A percentile compares a stretch with the other conserved stretches of the same genome.
Evolutionary conservation across 2,113 vertebrate genomes (phyloP).

Genomic region (Sciurus niger): DNA sequence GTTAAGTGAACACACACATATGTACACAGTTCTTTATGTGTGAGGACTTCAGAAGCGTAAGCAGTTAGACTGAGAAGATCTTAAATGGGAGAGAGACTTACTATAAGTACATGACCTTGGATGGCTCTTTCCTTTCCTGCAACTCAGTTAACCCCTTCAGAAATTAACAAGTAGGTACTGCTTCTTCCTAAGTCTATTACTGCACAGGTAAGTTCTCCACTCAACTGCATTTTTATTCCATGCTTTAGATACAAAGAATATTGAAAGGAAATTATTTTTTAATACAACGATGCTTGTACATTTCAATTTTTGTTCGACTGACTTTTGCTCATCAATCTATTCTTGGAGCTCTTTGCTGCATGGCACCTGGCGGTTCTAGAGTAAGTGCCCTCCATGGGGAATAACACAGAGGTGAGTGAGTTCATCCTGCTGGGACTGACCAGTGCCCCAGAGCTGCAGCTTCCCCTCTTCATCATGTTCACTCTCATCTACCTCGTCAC

Average conservation of each 20-base stretch:
- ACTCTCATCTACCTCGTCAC: neutral
- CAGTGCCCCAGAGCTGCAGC: neutral
- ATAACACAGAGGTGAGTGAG: neutral
- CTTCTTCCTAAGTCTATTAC: neutral
- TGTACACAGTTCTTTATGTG: neutral
- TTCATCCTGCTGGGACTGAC: constrained; percentile 58
- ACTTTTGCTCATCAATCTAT: neutral
- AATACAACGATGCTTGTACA: neutral
- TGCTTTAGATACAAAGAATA: neutral
- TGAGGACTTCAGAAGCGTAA: neutral
- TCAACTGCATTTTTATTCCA: neutral
- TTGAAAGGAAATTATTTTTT: neutral
- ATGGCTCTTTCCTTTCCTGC: neutral
- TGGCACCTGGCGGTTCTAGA: neutral
- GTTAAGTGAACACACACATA: neutral
- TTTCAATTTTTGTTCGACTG: neutral
- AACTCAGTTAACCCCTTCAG: neutral
- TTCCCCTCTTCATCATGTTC: neutral
- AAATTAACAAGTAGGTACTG: neutral
- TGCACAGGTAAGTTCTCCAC: neutral
- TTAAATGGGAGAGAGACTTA: neutral
- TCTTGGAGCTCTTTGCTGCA: neutral
- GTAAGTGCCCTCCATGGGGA: neutral
- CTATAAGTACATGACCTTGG: neutral
- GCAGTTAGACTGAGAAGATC: neutral